Percentiles rank a stretch among this genome's conserved stretches.
Evolutionary conservation across 2,888 invertebrate genomes (phyloP).

Genomic region (Zhengitettix transpicula): DNA sequence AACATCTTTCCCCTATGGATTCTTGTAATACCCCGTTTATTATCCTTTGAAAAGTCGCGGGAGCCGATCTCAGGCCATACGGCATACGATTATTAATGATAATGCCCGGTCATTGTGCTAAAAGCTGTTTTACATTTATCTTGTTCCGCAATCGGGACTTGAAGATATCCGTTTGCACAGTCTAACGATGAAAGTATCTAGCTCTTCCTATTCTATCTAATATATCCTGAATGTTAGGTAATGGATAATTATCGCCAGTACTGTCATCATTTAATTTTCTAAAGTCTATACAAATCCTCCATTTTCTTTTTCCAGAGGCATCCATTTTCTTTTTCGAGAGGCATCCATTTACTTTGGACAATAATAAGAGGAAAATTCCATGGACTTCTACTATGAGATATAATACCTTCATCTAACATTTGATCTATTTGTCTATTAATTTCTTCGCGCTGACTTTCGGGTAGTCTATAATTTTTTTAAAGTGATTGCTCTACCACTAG

Average conservation of each 20-base stretch:
- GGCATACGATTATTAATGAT: constrained; percentile 19
- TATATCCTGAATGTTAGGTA: too few relatives aligned
- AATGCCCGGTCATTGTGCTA: constrained; percentile 1
- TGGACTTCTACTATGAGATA: neutral
- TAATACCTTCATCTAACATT: neutral
- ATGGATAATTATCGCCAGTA: too few relatives aligned
- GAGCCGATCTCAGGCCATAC: constrained; percentile 19
- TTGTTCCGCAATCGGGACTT: constrained; percentile 17
- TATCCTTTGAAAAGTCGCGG: constrained; percentile 20
- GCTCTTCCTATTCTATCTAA: constrained; percentile 14
- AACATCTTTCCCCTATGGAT: constrained; percentile 14
- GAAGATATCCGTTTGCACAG: constrained; percentile 20
- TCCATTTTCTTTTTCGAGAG: constrained; percentile 13
- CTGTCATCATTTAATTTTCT: constrained; percentile 12
- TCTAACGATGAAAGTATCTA: constrained; percentile 19
- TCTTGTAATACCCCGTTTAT: constrained; percentile 19
- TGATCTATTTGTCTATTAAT: neutral
- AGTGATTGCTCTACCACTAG: too few relatives aligned
- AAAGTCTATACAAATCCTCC: constrained; percentile 15
- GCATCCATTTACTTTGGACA: constrained; percentile 17
- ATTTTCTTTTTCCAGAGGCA: constrained; percentile 6
- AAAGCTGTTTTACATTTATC: constrained; percentile 19
- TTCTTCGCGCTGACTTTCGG: neutral
- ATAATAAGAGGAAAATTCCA: constrained; percentile 16
- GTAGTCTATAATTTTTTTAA: neutral